Percentiles rank a stretch among this genome's conserved stretches.
phyloP scores from a whole-genome alignment of 2,888 invertebrate genomes.

The Gymnoscelis rufifasciata region DNA sequence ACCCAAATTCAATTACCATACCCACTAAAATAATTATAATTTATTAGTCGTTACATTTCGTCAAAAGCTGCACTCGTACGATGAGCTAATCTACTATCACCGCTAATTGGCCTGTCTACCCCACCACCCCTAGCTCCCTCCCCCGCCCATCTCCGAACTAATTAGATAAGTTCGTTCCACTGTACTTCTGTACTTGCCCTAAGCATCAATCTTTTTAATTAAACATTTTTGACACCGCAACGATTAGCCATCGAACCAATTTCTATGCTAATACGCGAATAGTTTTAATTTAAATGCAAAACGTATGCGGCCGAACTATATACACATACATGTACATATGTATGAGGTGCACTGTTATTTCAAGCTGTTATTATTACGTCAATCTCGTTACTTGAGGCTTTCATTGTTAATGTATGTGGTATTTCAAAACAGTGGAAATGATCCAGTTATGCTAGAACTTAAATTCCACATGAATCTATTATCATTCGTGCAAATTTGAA shows the following conservation, averaged over 20 bases:
- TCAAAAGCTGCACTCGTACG: slow-evolving; percentile 76
- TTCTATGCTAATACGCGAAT: slow-evolving; percentile 64
- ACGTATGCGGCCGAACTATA: slow-evolving; percentile 29
- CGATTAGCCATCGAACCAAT: slow-evolving; percentile 73
- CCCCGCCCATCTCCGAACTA: slow-evolving; percentile 55
- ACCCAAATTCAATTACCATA: slow-evolving; percentile 52
- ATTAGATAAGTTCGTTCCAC: slow-evolving; percentile 79
- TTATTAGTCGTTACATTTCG: slow-evolving; percentile 71
- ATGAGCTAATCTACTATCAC: slow-evolving; percentile 80
- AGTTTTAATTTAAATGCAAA: slow-evolving; percentile 62
- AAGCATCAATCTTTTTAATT: slow-evolving; percentile 80
- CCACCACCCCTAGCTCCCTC: slow-evolving; percentile 18
- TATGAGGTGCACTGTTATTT: slow-evolving; percentile 16
- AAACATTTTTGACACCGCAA: slow-evolving; percentile 77
- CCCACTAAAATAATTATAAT: slow-evolving; percentile 56
- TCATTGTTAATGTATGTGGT: slow-evolving; percentile 6
- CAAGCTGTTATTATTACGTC: slow-evolving; percentile 17
- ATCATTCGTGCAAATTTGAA: too few species aligned
- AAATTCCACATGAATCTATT: too few species aligned
- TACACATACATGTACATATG: slow-evolving; percentile 16
- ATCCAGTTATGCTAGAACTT: too few species aligned
- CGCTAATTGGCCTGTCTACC: slow-evolving; percentile 70
- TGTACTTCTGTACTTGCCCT: slow-evolving; percentile 76
- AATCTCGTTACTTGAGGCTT: slow-evolving; percentile 12
- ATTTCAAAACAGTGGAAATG: too few species aligned